A percentile compares a stretch with the other conserved stretches of the same genome.
Evolutionary conservation across 2,888 invertebrate genomes (phyloP).

Genomic region (Tryphoninae sp.): DNA sequence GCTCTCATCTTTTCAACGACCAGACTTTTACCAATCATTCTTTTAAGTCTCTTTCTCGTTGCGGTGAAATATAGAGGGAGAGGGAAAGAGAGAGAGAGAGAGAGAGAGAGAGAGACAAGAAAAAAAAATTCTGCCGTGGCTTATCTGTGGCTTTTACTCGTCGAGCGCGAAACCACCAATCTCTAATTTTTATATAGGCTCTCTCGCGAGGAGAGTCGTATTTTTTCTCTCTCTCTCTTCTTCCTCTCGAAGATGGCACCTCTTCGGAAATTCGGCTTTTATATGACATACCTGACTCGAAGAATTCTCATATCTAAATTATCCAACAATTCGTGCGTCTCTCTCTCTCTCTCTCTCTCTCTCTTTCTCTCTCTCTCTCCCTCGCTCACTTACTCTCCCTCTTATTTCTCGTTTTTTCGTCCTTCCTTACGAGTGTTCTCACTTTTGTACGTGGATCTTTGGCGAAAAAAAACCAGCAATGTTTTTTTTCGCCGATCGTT

Average conservation of each 20-base stretch:
- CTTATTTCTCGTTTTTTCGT: constrained; percentile 33
- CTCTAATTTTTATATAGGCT: constrained; percentile 43
- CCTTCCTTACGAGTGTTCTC: background rate
- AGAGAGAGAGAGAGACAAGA: background rate
- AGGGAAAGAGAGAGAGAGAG: background rate
- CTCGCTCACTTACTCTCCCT: constrained; percentile 55
- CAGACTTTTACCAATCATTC: constrained; percentile 45
- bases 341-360: constrained; percentile 59
- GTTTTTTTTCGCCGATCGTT: constrained; percentile 51
- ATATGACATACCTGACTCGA: constrained; percentile 59
- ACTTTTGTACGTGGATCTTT: background rate
- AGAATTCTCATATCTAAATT: constrained; percentile 61
- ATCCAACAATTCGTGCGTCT: constrained; percentile 55
- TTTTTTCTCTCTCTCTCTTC: constrained; percentile 7
- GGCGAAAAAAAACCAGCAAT: constrained; percentile 12
- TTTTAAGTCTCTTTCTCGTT: constrained; percentile 42
- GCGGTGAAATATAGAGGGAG: constrained; percentile 14
- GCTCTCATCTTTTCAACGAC: constrained; percentile 51
- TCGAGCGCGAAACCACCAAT: constrained; percentile 54
- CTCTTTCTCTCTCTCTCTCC: constrained; percentile 51
- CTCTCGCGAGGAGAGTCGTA: constrained; percentile 22
- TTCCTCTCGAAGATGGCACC: background rate
- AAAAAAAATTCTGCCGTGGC: constrained; percentile 11
- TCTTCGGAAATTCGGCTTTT: constrained; percentile 43
- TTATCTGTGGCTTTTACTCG: constrained; percentile 53